phyloP scores from a whole-genome alignment of 2,888 invertebrate species.

The Lithophane ornitopus region DNA sequence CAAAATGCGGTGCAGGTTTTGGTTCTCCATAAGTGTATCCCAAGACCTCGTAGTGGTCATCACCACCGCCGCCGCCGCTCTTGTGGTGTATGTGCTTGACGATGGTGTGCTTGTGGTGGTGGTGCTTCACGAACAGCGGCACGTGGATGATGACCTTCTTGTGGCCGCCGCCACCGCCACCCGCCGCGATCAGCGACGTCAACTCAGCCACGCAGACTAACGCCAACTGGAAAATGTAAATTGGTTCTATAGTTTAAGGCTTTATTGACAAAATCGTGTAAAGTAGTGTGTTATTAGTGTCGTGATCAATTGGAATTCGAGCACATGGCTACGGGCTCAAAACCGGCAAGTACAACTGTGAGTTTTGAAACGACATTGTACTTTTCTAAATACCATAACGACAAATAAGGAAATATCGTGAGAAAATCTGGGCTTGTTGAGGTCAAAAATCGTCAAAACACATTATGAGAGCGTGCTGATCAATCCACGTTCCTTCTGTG shows the following conservation, averaged over 20 bases:
- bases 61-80: conserved; percentile 89
- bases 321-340: not conserved
- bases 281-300: not conserved
- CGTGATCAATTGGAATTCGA: not conserved
- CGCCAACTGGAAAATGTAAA: conserved; percentile 78
- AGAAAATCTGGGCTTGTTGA: not conserved
- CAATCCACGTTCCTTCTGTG: not conserved
- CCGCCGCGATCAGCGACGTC: conserved; percentile 80
- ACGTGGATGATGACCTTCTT: conserved; percentile 95
- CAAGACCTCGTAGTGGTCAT: conserved; percentile 92
- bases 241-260: conserved; percentile 11
- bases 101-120: conserved; percentile 94
- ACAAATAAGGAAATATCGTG: not conserved
- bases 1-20: conserved; percentile 87
- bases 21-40: conserved; percentile 93
- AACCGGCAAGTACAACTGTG: not conserved
- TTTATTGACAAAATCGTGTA: not conserved
- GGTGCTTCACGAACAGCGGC: conserved; percentile 94
- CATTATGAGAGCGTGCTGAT: not conserved
- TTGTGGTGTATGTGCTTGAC: conserved; percentile 93
- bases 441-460: not conserved
- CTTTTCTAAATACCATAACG: not conserved
- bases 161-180: conserved; percentile 90
- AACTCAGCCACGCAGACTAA: conserved; percentile 83
- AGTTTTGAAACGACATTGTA: not conserved